Conservation (phyloP, 2,113 vertebrate species). For the Hyperopisus bebe region DNA sequence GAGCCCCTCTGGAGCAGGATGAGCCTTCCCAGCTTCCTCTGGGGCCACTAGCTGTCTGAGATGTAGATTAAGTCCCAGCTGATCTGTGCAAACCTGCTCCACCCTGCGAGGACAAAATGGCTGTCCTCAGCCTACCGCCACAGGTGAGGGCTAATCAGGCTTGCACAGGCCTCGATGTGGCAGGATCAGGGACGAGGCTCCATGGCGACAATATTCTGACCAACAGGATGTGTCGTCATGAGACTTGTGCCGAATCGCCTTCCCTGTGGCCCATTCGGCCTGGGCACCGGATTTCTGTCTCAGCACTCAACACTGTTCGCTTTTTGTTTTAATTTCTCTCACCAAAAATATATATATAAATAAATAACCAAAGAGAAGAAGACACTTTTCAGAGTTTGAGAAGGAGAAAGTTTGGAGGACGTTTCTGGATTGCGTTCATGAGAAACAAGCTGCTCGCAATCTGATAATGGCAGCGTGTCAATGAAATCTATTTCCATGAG, state of each 20-base stretch:
- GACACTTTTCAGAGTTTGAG: constrained; percentile 51
- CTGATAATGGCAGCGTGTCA: constrained; percentile 84
- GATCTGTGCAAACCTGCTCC: constrained; percentile 52
- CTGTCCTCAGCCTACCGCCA: constrained; percentile 60
- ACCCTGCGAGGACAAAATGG: constrained; percentile 60
- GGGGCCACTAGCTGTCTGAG: constrained; percentile 38
- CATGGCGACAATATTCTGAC: constrained; percentile 22
- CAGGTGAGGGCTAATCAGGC: constrained; percentile 62
- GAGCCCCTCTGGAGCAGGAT: neutral
- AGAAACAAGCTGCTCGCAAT: constrained; percentile 85
- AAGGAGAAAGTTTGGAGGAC: constrained; percentile 66
- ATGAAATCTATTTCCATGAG: constrained; percentile 85
- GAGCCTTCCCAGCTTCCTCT: neutral
- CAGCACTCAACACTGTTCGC: constrained; percentile 32
- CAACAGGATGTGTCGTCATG: constrained; percentile 55
- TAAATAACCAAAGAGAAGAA: constrained; percentile 55
- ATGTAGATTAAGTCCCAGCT: constrained; percentile 57
- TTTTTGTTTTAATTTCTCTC: constrained; percentile 30
- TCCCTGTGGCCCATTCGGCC: constrained; percentile 52
- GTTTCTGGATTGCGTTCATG: constrained; percentile 70
- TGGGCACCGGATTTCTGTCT: constrained; percentile 52
- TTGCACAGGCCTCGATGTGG: constrained; percentile 48
- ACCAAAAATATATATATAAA: constrained; percentile 45
- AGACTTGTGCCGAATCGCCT: constrained; percentile 41
- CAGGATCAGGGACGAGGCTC: constrained; percentile 59